These are phyloP conservation scores for Phodopus roborovskii DNA, from an alignment of 2,113 vertebrate genomes.

Conservation along the genomic window DNA sequence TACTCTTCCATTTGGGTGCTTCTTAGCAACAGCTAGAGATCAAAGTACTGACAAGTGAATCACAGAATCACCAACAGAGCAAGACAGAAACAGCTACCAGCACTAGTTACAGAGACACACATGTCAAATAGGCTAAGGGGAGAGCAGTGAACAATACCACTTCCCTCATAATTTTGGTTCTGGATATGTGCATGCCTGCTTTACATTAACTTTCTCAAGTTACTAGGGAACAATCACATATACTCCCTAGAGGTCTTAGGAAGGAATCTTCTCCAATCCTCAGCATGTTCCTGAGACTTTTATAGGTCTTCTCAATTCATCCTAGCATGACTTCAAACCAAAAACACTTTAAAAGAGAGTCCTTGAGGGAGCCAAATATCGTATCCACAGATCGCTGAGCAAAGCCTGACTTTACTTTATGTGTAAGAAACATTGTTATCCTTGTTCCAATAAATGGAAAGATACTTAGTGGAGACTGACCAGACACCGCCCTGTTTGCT, in stretches of 20 bases:
- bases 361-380: constrained; percentile 61
- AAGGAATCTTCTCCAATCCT: not conserved
- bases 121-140: not conserved
- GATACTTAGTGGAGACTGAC: not conserved
- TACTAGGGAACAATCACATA: not conserved
- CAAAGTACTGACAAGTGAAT: not conserved
- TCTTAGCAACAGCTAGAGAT: not conserved
- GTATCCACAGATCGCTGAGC: constrained; percentile 68
- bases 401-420: constrained; percentile 40
- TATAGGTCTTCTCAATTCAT: constrained; percentile 24
- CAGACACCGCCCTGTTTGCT: constrained; percentile 39
- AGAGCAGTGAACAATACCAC: not conserved
- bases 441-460: constrained; percentile 78
- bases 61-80: not conserved
- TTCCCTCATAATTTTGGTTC: not conserved
- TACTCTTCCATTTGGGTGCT: not conserved
- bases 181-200: not conserved
- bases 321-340: not conserved
- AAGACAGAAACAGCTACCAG: not conserved
- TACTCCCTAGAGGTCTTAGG: not conserved
- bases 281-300: constrained; percentile 8
- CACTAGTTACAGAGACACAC: not conserved
- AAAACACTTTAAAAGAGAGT: constrained; percentile 67
- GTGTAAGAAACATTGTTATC: constrained; percentile 68
- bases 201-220: constrained; percentile 11